Percentiles rank a stretch among this genome's conserved stretches.
These are phyloP conservation scores for Xerus rutilus DNA, from an alignment of 2,797 vertebrate species.

Conservation along the genomic window DNA sequence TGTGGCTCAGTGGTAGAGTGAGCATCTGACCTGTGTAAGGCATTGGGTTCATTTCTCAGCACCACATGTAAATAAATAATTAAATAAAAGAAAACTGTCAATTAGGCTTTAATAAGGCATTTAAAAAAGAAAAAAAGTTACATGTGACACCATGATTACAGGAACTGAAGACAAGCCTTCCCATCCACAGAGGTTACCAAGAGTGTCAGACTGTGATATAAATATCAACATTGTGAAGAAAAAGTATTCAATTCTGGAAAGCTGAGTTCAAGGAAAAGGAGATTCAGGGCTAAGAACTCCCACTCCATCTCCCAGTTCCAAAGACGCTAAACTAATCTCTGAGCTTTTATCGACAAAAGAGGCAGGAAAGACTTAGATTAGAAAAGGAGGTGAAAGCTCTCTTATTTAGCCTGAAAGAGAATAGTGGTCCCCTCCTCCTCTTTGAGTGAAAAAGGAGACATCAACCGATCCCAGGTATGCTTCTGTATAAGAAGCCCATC, in stretches of 20 bases:
- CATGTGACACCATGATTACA: not conserved
- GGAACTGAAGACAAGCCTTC: not conserved
- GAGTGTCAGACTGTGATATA: not conserved
- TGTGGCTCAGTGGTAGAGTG: too few species aligned
- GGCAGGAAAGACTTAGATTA: not conserved
- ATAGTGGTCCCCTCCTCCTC: not conserved
- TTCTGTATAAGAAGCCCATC: not conserved
- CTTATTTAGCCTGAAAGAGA: not conserved
- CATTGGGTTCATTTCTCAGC: too few species aligned
- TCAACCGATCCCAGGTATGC: not conserved
- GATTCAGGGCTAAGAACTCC: not conserved
- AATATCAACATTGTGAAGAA: not conserved
- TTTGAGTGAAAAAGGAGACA: not conserved
- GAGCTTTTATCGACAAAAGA: not conserved
- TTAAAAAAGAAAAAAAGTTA: too few species aligned
- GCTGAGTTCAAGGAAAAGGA: conserved; percentile 1
- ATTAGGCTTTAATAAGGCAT: too few species aligned
- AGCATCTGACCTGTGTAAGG: too few species aligned
- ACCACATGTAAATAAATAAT: too few species aligned
- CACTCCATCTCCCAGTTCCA: not conserved
- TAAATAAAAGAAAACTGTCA: too few species aligned
- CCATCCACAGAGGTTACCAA: not conserved
- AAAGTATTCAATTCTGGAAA: not conserved
- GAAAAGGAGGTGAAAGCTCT: not conserved
- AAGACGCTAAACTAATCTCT: not conserved